A percentile compares a stretch with the other conserved stretches of the same genome.
These are phyloP conservation scores for Malurus cyaneus DNA, from an alignment of 2,113 vertebrate genomes.

Conservation along the genomic window DNA sequence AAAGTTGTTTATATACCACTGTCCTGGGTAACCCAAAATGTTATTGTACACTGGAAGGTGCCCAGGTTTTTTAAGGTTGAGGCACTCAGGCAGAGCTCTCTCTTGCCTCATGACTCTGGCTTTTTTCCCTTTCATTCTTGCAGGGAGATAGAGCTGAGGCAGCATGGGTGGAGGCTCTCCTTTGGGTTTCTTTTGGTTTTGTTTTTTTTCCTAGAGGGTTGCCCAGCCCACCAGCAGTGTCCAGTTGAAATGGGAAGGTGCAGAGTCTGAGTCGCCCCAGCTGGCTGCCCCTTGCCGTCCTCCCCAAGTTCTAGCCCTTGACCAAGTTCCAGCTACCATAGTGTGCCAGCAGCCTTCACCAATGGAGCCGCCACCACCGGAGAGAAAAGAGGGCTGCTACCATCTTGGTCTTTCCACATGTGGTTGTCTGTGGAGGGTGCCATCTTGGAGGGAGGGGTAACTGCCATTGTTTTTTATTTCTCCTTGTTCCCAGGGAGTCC, in stretches of 20 bases:
- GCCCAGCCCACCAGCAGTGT: neutral
- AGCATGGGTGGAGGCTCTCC: neutral
- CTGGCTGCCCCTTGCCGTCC: neutral
- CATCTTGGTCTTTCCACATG: neutral
- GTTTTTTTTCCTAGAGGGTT: neutral
- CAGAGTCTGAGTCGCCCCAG: neutral
- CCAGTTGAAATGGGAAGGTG: neutral
- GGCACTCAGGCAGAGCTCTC: neutral
- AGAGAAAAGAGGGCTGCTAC: neutral
- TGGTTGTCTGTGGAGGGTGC: neutral
- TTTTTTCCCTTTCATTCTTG: neutral
- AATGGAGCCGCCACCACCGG: neutral
- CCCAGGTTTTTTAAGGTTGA: neutral
- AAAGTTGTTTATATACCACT: neutral
- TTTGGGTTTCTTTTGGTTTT: neutral
- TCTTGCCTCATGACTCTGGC: neutral
- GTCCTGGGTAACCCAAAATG: neutral
- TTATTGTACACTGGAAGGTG: neutral
- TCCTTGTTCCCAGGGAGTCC: neutral
- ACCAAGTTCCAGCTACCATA: neutral
- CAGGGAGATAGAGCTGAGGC: neutral
- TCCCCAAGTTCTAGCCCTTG: neutral
- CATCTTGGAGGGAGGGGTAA: neutral
- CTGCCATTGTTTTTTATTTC: neutral
- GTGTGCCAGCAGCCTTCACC: neutral